phyloP scores from a whole-genome alignment of 2,888 invertebrate genomes.

The Automeris io region DNA sequence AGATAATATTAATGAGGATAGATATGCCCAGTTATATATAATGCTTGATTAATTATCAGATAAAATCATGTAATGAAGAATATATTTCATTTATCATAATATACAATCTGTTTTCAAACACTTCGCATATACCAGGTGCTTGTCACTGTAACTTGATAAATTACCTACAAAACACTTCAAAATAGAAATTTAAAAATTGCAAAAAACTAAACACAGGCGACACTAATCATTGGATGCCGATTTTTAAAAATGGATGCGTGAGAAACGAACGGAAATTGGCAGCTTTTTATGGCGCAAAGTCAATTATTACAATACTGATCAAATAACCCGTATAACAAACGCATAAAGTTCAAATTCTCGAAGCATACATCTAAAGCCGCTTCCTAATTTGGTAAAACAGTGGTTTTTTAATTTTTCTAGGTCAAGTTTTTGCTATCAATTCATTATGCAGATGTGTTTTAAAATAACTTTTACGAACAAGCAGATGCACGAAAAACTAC shows the following conservation, averaged over 20 bases:
- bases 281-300: constrained; percentile 51
- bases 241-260: constrained; percentile 68
- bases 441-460: constrained; percentile 72
- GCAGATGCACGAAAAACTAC: constrained; percentile 63
- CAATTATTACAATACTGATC: constrained; percentile 8
- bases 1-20: too few relatives aligned
- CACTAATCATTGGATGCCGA: constrained; percentile 66
- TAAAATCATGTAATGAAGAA: too few relatives aligned
- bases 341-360: constrained; percentile 20
- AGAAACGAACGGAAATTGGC: constrained; percentile 71
- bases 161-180: constrained; percentile 42
- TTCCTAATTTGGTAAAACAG: constrained; percentile 8
- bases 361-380: background rate
- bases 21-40: too few relatives aligned
- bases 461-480: constrained; percentile 56
- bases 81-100: background rate
- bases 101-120: constrained; percentile 1
- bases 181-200: constrained; percentile 45
- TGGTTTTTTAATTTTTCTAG: constrained; percentile 53
- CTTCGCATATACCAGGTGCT: constrained; percentile 49
- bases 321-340: constrained; percentile 15
- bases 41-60: too few relatives aligned
- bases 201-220: constrained; percentile 64
- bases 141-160: constrained; percentile 55
- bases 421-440: constrained; percentile 73